phyloP scores from a whole-genome alignment of 2,888 invertebrate species.

The Apamea crenata region DNA sequence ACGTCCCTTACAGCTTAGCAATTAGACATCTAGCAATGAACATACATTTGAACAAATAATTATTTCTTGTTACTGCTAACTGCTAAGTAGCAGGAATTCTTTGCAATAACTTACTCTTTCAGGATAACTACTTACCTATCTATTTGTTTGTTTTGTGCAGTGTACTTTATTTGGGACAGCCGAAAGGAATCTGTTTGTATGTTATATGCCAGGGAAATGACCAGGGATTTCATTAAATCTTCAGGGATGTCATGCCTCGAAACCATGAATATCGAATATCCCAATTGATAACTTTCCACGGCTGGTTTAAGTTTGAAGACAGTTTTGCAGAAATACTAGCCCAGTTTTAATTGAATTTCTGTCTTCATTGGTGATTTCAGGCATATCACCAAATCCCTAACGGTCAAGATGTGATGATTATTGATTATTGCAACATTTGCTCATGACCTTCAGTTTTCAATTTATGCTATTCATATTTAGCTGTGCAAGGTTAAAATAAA shows the following conservation, averaged over 20 bases:
- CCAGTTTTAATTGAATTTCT: neutral
- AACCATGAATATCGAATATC: neutral
- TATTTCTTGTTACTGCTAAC: slow-evolving; percentile 33
- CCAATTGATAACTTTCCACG: too few relatives aligned
- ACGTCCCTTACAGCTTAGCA: slow-evolving; percentile 37
- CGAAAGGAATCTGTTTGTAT: neutral
- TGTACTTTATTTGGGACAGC: neutral
- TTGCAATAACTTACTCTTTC: slow-evolving; percentile 23
- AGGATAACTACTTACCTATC: neutral
- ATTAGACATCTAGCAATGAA: slow-evolving; percentile 52
- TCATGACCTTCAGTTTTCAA: neutral
- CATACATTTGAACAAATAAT: slow-evolving; percentile 54
- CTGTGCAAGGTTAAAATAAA: neutral
- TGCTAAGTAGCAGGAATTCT: slow-evolving; percentile 23
- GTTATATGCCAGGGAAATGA: neutral
- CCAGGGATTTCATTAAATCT: neutral
- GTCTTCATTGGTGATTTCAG: neutral
- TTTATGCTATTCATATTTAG: neutral
- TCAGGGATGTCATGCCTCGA: neutral
- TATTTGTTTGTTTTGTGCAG: slow-evolving; percentile 2
- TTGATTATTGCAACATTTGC: too few relatives aligned
- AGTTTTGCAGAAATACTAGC: neutral
- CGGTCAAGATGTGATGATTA: neutral
- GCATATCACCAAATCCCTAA: neutral
- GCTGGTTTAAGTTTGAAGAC: neutral